These are phyloP conservation scores for Jordanella pulchra DNA, from an alignment of 2,797 vertebrate species.

Conservation along the genomic window DNA sequence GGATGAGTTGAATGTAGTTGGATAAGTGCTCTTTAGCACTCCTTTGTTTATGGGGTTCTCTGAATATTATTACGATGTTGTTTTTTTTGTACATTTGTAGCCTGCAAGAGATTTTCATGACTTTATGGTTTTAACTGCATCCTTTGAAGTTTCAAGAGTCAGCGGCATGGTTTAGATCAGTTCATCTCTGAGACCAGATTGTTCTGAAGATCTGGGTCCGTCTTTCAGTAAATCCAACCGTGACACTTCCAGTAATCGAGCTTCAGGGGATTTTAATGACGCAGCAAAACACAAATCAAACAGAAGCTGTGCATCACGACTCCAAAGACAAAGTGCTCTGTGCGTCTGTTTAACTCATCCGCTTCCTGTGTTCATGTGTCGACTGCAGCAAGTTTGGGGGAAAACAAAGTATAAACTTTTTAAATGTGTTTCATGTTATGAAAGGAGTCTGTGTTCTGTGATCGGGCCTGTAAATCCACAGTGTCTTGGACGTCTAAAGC, in stretches of 20 bases:
- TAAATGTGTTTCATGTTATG: background rate
- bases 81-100: constrained; percentile 43
- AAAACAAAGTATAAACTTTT: background rate
- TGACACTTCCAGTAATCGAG: constrained; percentile 52
- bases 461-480: constrained; percentile 14
- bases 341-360: background rate
- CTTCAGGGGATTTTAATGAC: constrained; percentile 56
- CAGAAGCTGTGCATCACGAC: constrained; percentile 9
- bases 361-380: constrained; percentile 13
- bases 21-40: constrained; percentile 52
- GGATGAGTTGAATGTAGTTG: constrained; percentile 21
- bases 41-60: constrained; percentile 21
- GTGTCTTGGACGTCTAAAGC: constrained; percentile 51
- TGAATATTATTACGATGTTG: background rate
- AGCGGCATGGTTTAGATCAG: constrained; percentile 15
- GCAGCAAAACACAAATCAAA: background rate
- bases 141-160: constrained; percentile 1
- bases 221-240: constrained; percentile 25
- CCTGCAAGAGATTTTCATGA: constrained; percentile 38
- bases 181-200: background rate
- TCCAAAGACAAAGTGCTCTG: constrained; percentile 5
- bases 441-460: constrained; percentile 10
- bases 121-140: constrained; percentile 4
- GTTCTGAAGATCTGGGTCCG: background rate
- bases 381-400: constrained; percentile 28